These are phyloP conservation scores for Cremastobaeus sp. DNA, from an alignment of 2,888 invertebrate genomes.

Conservation along the genomic window DNA sequence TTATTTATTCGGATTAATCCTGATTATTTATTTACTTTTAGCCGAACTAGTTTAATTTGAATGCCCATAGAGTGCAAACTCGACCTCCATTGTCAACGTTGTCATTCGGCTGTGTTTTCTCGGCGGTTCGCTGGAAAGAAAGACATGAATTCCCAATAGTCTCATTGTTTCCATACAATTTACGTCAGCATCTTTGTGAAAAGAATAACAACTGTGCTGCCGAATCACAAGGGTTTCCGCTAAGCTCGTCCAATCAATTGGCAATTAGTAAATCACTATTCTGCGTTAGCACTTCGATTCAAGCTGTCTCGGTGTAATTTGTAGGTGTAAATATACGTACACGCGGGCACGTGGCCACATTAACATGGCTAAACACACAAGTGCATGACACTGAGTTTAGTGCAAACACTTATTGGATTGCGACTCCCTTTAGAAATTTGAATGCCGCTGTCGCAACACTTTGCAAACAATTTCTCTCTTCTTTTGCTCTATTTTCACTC, in stretches of 20 bases:
- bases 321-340: conserved; percentile 62
- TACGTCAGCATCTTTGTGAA: neutral
- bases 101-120: no score
- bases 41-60: no score
- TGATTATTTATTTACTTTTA: no score
- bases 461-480: no score
- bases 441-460: no score
- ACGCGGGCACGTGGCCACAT: conserved; percentile 34
- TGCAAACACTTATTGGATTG: conserved; percentile 34
- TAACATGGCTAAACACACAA: conserved; percentile 38
- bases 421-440: conserved; percentile 3
- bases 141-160: no score
- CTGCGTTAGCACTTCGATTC: conserved; percentile 45
- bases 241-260: conserved; percentile 63
- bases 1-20: no score
- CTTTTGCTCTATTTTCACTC: no score
- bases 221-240: conserved; percentile 27
- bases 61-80: no score
- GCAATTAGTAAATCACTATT: conserved; percentile 66
- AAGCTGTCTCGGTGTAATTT: conserved; percentile 57
- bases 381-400: conserved; percentile 46
- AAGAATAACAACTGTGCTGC: neutral
- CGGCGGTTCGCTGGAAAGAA: no score
- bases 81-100: no score
- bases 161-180: no score